Percentiles rank a stretch among this genome's conserved stretches.
Conservation (phyloP, 2,888 invertebrate genomes). For the Clunio marinus region DNA sequence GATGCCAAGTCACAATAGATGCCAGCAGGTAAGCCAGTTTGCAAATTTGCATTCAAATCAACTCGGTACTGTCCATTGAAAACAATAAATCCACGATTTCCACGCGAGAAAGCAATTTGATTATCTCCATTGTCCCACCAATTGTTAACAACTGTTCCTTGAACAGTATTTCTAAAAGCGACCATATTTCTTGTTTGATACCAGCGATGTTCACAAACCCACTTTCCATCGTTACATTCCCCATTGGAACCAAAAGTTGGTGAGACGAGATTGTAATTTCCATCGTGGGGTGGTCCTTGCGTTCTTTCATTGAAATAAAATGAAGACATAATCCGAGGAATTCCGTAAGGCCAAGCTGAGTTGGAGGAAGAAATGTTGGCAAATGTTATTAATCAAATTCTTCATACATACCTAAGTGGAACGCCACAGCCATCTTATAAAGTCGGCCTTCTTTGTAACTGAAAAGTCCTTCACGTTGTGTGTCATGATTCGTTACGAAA, state of each 20-base stretch:
- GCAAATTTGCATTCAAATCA: slow-evolving; percentile 56
- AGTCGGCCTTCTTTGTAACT: slow-evolving; percentile 63
- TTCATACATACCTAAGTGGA: slow-evolving; percentile 64
- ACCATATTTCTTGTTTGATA: slow-evolving; percentile 76
- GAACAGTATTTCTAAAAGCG: slow-evolving; percentile 66
- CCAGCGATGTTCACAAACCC: slow-evolving; percentile 85
- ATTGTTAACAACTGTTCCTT: slow-evolving; percentile 55
- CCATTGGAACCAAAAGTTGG: slow-evolving; percentile 59
- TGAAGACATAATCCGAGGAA: slow-evolving; percentile 76
- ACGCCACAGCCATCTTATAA: slow-evolving; percentile 78
- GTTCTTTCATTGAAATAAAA: slow-evolving; percentile 57
- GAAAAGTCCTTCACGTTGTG: slow-evolving; percentile 58
- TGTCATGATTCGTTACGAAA: slow-evolving; percentile 90
- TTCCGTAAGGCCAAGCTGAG: slow-evolving; percentile 69
- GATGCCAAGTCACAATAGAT: slow-evolving; percentile 81
- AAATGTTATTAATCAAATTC: background rate
- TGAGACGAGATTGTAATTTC: slow-evolving; percentile 51
- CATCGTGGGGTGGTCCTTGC: slow-evolving; percentile 56
- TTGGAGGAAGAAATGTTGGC: too few relatives aligned
- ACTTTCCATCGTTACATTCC: slow-evolving; percentile 65
- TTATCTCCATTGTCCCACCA: slow-evolving; percentile 82
- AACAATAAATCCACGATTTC: slow-evolving; percentile 68
- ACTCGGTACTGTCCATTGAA: slow-evolving; percentile 64
- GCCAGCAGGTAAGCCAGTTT: slow-evolving; percentile 70
- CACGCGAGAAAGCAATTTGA: slow-evolving; percentile 81